These are phyloP conservation scores for Paramormyrops hopkinsi DNA, from an alignment of 2,797 vertebrate genomes.

Conservation along the genomic window DNA sequence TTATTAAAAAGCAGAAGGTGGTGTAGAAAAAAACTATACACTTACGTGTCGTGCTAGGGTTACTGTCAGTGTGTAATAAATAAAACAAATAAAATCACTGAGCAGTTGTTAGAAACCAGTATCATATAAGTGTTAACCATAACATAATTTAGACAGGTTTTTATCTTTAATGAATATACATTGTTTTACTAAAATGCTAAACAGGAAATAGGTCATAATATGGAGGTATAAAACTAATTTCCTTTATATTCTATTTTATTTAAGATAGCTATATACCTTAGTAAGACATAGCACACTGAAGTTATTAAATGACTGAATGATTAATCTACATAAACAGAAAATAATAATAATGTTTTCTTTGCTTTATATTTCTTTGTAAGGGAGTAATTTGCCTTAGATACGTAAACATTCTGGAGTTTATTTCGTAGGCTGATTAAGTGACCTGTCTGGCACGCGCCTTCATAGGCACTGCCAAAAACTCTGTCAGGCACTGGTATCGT, in stretches of 20 bases:
- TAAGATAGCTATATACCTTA: background rate
- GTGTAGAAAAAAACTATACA: background rate
- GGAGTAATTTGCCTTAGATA: conserved; percentile 15
- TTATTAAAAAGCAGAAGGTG: background rate
- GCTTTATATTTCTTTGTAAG: conserved; percentile 13
- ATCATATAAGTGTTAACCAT: background rate
- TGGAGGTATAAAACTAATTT: background rate
- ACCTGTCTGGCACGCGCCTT: background rate
- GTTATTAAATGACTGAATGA: conserved; percentile 18
- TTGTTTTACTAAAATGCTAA: background rate
- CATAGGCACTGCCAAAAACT: background rate
- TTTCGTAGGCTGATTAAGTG: conserved; percentile 8
- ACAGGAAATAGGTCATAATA: background rate
- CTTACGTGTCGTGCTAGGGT: background rate
- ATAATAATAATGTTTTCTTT: conserved; percentile 30
- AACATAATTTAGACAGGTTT: background rate
- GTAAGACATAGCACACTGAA: background rate
- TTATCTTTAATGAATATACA: background rate
- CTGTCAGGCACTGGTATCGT: background rate
- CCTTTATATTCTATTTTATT: conserved; percentile 5
- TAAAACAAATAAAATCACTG: background rate
- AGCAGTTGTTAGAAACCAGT: background rate
- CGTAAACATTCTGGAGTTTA: conserved; percentile 21
- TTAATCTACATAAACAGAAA: conserved; percentile 32
- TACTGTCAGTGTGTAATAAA: background rate